Percentiles rank a stretch among this genome's conserved stretches.
Conservation (phyloP, 2,113 vertebrate genomes). For the Pterocles orientalis region DNA sequence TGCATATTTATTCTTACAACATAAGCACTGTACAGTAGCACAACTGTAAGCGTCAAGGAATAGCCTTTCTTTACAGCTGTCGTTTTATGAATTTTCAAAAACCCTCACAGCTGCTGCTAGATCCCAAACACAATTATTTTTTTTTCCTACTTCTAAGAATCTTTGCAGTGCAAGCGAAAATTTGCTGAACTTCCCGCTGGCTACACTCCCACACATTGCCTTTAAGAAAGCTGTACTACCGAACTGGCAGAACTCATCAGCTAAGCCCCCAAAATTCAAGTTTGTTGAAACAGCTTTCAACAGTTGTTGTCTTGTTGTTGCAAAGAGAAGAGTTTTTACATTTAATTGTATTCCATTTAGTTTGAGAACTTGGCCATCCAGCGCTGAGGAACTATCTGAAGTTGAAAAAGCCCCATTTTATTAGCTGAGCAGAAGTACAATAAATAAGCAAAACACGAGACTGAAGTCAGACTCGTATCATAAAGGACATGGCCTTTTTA, state of each 20-base stretch:
- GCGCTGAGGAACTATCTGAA: background rate
- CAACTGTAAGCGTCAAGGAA: background rate
- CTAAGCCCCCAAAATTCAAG: background rate
- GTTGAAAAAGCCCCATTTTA: background rate
- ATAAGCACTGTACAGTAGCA: background rate
- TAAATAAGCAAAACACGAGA: background rate
- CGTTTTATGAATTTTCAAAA: background rate
- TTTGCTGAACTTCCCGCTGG: background rate
- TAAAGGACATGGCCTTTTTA: rapidly evolving
- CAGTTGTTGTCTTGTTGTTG: background rate
- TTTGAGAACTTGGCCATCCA: background rate
- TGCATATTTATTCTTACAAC: background rate
- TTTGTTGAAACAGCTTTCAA: background rate
- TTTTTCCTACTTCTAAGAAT: background rate
- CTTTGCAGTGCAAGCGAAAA: background rate
- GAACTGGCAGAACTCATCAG: background rate
- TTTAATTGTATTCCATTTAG: background rate
- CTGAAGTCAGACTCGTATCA: rapidly evolving
- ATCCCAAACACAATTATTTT: background rate
- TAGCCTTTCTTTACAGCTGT: background rate
- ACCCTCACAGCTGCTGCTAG: background rate
- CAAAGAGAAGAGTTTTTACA: background rate
- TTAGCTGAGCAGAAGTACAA: background rate
- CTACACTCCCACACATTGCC: background rate
- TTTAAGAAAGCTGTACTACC: background rate